These are phyloP conservation scores for Ceraclea dissimilis DNA, from an alignment of 2,888 invertebrate genomes.

Conservation along the genomic window DNA sequence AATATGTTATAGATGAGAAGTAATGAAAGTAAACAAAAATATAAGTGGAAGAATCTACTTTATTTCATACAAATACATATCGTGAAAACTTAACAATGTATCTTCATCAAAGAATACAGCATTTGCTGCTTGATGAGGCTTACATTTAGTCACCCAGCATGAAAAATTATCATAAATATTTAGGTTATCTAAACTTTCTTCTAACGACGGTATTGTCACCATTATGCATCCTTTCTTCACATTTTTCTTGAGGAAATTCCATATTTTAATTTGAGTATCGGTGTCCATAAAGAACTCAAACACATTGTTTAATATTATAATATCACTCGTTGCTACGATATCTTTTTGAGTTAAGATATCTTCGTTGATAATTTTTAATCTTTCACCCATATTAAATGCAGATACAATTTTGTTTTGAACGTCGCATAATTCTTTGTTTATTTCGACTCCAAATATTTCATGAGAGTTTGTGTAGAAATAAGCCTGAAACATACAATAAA, in stretches of 20 bases:
- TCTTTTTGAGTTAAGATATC: slow-evolving; percentile 51
- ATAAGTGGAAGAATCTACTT: slow-evolving; percentile 34
- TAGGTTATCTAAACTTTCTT: slow-evolving; percentile 43
- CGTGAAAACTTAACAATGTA: slow-evolving; percentile 31
- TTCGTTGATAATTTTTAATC: slow-evolving; percentile 49
- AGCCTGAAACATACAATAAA: slow-evolving; percentile 39
- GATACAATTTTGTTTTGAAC: slow-evolving; percentile 51
- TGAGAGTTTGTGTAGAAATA: slow-evolving; percentile 51
- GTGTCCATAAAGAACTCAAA: slow-evolving; percentile 59
- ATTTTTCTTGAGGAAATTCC: slow-evolving; percentile 50
- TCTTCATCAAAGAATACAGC: slow-evolving; percentile 41
- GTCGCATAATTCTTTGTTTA: slow-evolving; percentile 57
- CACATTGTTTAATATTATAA: slow-evolving; percentile 57
- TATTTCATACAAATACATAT: slow-evolving; percentile 40
- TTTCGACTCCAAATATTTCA: slow-evolving; percentile 60
- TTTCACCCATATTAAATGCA: slow-evolving; percentile 46
- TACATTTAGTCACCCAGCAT: slow-evolving; percentile 43
- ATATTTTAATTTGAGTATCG: slow-evolving; percentile 52
- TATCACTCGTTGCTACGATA: slow-evolving; percentile 48
- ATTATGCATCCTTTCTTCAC: slow-evolving; percentile 50
- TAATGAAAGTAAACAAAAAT: background rate
- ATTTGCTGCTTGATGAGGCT: slow-evolving; percentile 40
- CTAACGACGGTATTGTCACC: slow-evolving; percentile 52
- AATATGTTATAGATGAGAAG: too few species aligned
- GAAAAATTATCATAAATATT: slow-evolving; percentile 43